Evolutionary conservation across 2,888 invertebrate genomes (phyloP), one percentile per base, ranked within the genome.

Genomic region (Neoascia interrupta): DNA sequence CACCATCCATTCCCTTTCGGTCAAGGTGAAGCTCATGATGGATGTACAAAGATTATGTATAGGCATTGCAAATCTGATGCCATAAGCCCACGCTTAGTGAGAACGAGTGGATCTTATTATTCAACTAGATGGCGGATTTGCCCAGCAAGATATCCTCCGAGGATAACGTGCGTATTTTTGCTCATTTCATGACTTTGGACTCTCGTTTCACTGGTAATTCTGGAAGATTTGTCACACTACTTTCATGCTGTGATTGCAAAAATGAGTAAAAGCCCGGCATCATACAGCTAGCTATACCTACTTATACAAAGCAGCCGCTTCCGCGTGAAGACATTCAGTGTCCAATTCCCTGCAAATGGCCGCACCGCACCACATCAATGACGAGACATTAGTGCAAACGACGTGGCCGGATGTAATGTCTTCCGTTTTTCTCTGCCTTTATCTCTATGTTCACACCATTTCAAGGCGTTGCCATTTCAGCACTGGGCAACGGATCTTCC

Each of bases 11-110:
- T 47, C 18, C 47, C 31, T 47, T 49, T n/a, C 10, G 11, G 37
- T 58, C 70, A 70, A 76, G 75, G 75, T 76, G 56, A 63, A 45
- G 31, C 45, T 36, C 43, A 28, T 45, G 75, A 76, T 64, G 53
- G 64, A 58, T 70, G 18, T 37, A 26, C 34, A 3, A 6, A n/a
- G 8, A n/a, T 31, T n/a, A 31, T 31, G 10, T 64, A 43, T 23
- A 31, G 39, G n/a, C 37, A 39, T 10, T 15, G 11, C 15, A 16
- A 41, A 8, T 16, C 5, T 11, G 13, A 28, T 28, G 10, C 19
- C 10, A 5, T 26, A 45, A 23, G 13, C 19, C 19, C 26, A 36
- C 28, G 26, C 16, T 47, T 21, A 39, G 11, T 13, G 13, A 18
- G 26, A 11, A 37, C 19, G 37, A 37, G 31, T 19, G 8, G 18